A percentile compares a stretch with the other conserved stretches of the same genome.
Evolutionary conservation across 2,797 vertebrate genomes (phyloP).

Genomic region (Octomys mimax): DNA sequence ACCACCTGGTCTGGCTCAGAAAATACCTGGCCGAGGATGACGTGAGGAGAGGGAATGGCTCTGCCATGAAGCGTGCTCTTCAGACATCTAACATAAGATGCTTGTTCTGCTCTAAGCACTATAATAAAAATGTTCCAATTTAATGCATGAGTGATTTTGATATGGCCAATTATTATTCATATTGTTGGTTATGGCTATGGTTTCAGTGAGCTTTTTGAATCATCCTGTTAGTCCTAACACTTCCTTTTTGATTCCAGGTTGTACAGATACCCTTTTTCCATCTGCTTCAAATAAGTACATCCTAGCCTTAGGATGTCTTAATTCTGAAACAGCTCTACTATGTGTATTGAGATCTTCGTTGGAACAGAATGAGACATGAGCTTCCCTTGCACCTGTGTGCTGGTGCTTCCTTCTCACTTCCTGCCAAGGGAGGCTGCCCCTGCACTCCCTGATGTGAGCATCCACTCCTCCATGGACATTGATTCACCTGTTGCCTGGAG

Average conservation of each 20-base stretch:
- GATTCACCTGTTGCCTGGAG: not conserved
- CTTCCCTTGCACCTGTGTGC: not conserved
- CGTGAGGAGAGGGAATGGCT: constrained; percentile 71
- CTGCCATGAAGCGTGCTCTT: constrained; percentile 87
- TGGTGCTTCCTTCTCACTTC: not conserved
- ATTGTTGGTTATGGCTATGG: constrained; percentile 72
- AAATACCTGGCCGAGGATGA: not conserved
- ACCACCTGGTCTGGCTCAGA: not conserved
- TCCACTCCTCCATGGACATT: not conserved
- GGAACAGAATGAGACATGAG: not conserved
- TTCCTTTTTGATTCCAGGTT: constrained; percentile 66
- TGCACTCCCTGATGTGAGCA: not conserved
- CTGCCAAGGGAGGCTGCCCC: not conserved
- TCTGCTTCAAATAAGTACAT: constrained; percentile 36
- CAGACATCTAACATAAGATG: constrained; percentile 86
- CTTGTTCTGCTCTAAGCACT: constrained; percentile 86
- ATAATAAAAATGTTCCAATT: constrained; percentile 91
- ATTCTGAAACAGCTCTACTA: not conserved
- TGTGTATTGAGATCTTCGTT: not conserved
- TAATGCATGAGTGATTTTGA: constrained; percentile 90
- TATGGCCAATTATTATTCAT: constrained; percentile 85
- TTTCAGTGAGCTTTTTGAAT: constrained; percentile 77
- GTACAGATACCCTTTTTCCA: constrained; percentile 47
- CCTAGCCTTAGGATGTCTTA: constrained; percentile 48
- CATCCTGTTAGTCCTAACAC: constrained; percentile 37